Conservation (phyloP, 2,888 invertebrate genomes). For the Alsophila aescularia region DNA sequence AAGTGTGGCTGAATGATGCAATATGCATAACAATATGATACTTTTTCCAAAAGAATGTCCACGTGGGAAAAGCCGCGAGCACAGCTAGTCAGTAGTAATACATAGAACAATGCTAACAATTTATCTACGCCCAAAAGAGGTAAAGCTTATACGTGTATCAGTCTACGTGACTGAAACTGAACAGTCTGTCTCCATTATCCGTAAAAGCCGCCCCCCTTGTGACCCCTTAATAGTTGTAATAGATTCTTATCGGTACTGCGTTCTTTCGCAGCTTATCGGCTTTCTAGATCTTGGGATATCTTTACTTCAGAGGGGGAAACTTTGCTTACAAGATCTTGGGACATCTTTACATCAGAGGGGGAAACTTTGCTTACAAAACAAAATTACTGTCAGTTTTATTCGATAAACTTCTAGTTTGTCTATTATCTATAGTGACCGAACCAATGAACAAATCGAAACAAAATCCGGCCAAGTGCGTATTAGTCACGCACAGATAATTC, state of each 20-base stretch:
- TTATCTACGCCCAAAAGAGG: constrained; percentile 6
- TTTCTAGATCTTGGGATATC: not conserved
- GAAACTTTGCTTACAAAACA: not conserved
- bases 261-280: constrained; percentile 4
- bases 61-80: too few relatives aligned
- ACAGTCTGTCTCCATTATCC: constrained; percentile 37
- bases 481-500: too few relatives aligned
- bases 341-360: not conserved
- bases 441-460: too few relatives aligned
- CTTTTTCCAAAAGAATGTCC: too few relatives aligned
- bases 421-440: too few relatives aligned
- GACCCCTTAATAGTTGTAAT: constrained; percentile 33
- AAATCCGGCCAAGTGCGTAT: too few relatives aligned
- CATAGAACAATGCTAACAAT: not conserved
- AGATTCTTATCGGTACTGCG: constrained; percentile 31
- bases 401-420: too few relatives aligned
- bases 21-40: too few relatives aligned
- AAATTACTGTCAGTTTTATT: too few relatives aligned
- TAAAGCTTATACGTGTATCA: constrained; percentile 11
- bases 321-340: not conserved
- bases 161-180: constrained; percentile 24
- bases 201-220: constrained; percentile 31
- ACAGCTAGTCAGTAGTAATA: too few relatives aligned
- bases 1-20: too few relatives aligned
- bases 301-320: not conserved